These are phyloP conservation scores for Motacilla alba DNA, from an alignment of 2,113 vertebrate species.

Conservation along the genomic window DNA sequence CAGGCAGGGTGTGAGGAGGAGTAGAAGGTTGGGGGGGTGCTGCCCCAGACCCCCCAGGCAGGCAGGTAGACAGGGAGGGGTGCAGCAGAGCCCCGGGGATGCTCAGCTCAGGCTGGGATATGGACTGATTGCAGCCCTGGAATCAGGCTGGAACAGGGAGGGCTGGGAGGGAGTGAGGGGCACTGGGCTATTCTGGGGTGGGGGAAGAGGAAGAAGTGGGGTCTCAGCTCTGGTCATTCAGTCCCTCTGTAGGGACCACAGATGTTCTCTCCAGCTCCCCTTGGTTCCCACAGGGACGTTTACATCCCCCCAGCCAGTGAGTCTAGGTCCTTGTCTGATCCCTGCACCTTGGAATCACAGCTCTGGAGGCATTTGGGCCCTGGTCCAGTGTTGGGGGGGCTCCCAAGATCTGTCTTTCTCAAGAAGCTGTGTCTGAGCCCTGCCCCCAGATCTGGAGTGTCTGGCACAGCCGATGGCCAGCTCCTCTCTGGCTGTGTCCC, in stretches of 20 bases:
- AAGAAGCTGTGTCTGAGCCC: background rate
- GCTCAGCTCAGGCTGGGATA: background rate
- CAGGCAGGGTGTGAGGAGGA: background rate
- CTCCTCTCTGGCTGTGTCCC: background rate
- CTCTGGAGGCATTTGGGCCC: background rate
- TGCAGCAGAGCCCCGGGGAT: background rate
- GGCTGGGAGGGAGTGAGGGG: background rate
- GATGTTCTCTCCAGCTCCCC: background rate
- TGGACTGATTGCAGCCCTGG: background rate
- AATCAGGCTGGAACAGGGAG: background rate
- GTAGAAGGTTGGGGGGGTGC: background rate
- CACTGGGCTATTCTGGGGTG: accelerated
- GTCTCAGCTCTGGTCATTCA: constrained; percentile 42
- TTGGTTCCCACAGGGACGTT: background rate
- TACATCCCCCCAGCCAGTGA: accelerated
- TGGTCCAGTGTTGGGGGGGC: accelerated
- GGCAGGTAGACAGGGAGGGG: constrained; percentile 41
- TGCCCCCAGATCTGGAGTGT: background rate
- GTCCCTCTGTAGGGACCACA: background rate
- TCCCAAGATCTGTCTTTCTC: background rate
- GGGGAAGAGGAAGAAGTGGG: accelerated
- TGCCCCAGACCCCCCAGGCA: background rate
- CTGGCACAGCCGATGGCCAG: accelerated
- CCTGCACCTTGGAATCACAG: accelerated
- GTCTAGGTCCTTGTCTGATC: background rate